Conservation (phyloP, 2,888 invertebrate species). For the Toxonevra muliebris region DNA sequence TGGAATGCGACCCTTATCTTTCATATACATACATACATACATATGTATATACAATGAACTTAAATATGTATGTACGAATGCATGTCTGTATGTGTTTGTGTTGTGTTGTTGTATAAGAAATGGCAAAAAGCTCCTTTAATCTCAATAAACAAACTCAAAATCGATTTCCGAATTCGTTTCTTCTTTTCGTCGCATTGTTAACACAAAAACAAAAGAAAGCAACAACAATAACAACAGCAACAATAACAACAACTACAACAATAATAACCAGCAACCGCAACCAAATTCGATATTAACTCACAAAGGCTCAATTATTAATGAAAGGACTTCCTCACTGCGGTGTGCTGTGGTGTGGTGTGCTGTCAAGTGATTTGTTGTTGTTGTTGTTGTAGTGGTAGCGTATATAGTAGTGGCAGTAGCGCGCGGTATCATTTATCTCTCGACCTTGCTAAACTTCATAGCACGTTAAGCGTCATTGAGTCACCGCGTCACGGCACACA, state of each 20-base stretch:
- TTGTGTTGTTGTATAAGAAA: too few relatives aligned
- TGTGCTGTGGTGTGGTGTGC: too few relatives aligned
- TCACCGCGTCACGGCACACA: not conserved
- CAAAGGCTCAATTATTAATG: not conserved
- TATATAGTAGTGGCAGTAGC: not conserved
- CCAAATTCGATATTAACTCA: constrained; percentile 3
- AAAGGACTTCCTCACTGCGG: too few relatives aligned
- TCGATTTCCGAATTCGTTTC: constrained; percentile 12
- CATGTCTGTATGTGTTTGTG: not conserved
- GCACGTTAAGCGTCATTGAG: not conserved
- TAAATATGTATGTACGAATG: not conserved
- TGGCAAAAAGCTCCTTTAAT: not conserved
- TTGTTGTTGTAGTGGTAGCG: constrained; percentile 18
- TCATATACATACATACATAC: constrained; percentile 6
- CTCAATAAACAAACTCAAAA: constrained; percentile 12
- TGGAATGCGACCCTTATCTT: constrained; percentile 39
- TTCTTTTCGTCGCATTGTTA: not conserved
- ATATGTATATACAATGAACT: not conserved
- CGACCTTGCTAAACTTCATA: too few relatives aligned
- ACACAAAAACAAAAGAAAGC: constrained; percentile 4
- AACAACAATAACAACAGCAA: constrained; percentile 24
- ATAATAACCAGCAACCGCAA: constrained; percentile 11
- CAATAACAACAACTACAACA: constrained; percentile 28
- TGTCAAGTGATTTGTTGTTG: too few relatives aligned
- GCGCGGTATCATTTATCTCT: not conserved